Evolutionary conservation across 2,113 vertebrate genomes (phyloP), one percentile per base, ranked within the genome.

Genomic region (Paramisgurnus dabryanus): DNA sequence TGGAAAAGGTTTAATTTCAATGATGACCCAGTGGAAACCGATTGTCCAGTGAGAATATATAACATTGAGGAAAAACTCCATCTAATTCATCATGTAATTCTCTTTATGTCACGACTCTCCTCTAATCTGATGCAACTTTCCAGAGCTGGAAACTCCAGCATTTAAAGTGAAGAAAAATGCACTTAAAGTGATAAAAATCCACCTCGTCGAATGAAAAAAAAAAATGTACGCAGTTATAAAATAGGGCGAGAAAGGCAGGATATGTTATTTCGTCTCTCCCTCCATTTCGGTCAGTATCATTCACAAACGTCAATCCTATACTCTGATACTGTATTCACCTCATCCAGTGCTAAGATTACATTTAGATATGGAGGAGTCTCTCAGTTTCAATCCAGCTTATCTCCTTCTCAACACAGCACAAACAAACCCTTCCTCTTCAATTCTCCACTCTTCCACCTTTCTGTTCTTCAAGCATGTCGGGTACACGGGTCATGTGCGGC

Each of bases 371-470:
- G 80, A 64, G 69, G 76, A 80, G 71, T 69, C 67, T 67, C 80
- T 81, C 69, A 83, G 79, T 85, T 80, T 83, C 84, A 85, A 85
- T 85, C 76, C 78, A 85, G 76, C 84, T 76, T 85, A 80, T 82
- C 80, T 85, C 76, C 64, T 82, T 76, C 73, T 74, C 68, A 53
- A 65, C 81, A 78, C 76, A 55, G 69, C 76, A 83, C 84, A 85
- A 85, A 85, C 81, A 83, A 85, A 75, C 78, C 76, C 68, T 67
- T 68, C 22, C 65, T 76, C 71, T 61, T 60, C 66, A 12, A 41
- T 74, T 68, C 68, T 81, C 40, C 34, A 55, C 75, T 81, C 68
- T 72, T 72, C 66, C 50, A 58, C 49, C 71, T 69, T 73, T 69
- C 78, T 45, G 17, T 81, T 65, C 7, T 6, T 43, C 7, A 6